Evolutionary conservation across 2,888 invertebrate genomes (phyloP), one percentile per base, ranked within the genome.

Genomic region (Sturmia bella): DNA sequence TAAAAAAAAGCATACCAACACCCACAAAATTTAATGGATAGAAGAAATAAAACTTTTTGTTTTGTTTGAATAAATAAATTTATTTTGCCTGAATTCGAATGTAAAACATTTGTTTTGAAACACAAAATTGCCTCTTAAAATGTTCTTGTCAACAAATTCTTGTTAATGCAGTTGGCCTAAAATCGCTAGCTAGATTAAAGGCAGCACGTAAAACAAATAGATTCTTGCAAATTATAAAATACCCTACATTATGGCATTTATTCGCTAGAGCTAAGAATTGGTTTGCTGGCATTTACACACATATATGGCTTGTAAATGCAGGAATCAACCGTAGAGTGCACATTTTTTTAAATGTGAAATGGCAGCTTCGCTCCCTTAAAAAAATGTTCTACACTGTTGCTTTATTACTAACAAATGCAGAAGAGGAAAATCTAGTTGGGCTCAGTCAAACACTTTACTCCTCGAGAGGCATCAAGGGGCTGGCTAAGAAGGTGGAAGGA

Each of bases 81-180:
- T 37, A 66, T 63, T 70, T 50, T 17, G n/a, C 77, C 63, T 64
- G 57, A 72, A 78, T 72, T 61, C 27, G 39, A 72, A 70, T 63
- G 61, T 69, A 75, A 70, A 66, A 50, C 19, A 70, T 74, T 74
- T 78, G 56, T 73, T 74, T 78, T 48, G 19, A 68, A 68, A 66
- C 56, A 64, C 48, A 56, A 52, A 64, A 78, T 69, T 78, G 64
- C 41, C 50, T 70, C 48, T 24, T 32, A 41, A 41, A 73, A 45
- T 27, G 56, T 66, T 48, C 4, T 59, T 79, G 74, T 68, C 74
- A 75, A 79, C 17, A 45, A 77, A 54, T 74, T 45, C 12, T 54
- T 61, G 37, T 15, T 41, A 32, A 41, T 59, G 61, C 17, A 59
- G 61, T 45, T 68, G 68, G 41, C 32, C 50, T 32, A 56, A 61